A percentile compares a stretch with the other conserved stretches of the same genome.
These are phyloP conservation scores for Tympanoctomys barrerae DNA, from an alignment of 2,797 vertebrate genomes.

Conservation along the genomic window DNA sequence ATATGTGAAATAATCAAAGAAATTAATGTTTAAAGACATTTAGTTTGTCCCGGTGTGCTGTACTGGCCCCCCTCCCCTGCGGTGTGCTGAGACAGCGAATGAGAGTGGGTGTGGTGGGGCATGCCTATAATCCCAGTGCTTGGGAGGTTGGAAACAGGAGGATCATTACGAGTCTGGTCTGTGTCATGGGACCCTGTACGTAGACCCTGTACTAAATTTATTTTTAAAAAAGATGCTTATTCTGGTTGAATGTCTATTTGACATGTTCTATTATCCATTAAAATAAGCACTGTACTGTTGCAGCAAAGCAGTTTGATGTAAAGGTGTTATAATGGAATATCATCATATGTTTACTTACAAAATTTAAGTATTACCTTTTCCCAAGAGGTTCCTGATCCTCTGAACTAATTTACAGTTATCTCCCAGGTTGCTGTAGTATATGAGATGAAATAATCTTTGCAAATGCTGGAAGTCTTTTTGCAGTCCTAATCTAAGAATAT, in stretches of 20 bases:
- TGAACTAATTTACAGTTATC: conserved; percentile 2
- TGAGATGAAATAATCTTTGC: background rate
- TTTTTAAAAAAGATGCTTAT: background rate
- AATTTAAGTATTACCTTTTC: background rate
- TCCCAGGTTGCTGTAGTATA: background rate
- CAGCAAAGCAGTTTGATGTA: background rate
- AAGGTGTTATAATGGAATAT: conserved; percentile 24
- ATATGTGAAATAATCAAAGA: conserved; percentile 41
- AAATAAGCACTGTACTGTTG: background rate
- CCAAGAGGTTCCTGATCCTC: background rate
- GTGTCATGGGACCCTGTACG: no score
- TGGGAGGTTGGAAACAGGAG: no score
- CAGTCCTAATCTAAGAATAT: background rate
- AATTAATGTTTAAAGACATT: background rate
- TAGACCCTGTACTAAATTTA: no score
- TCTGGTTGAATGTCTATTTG: background rate
- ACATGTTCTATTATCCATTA: background rate
- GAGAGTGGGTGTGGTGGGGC: no score
- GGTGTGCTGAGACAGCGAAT: no score
- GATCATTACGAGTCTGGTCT: no score
- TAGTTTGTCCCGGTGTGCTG: background rate
- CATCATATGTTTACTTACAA: background rate
- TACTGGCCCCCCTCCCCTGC: no score
- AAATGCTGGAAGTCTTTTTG: background rate
- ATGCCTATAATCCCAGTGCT: no score